Percentiles rank a stretch among this genome's conserved stretches.
phyloP scores from a whole-genome alignment of 2,113 vertebrate genomes.

The Ammodytes marinus region DNA sequence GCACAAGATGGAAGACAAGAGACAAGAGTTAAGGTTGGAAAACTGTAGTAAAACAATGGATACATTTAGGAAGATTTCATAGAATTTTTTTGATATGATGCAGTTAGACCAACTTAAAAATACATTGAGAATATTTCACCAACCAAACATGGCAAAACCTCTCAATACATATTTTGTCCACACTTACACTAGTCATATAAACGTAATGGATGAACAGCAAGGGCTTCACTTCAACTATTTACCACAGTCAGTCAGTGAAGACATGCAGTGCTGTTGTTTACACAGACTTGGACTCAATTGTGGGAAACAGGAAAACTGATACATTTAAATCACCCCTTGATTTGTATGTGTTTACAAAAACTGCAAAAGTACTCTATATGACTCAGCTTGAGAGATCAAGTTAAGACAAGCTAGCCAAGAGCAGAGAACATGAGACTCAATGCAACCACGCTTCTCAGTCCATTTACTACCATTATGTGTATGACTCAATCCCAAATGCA shows the following conservation, averaged over 20 bases:
- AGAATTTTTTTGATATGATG: not conserved
- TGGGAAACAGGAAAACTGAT: conserved; percentile 26
- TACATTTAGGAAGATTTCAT: conserved; percentile 7
- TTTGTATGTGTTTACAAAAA: conserved; percentile 46
- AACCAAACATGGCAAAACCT: not conserved
- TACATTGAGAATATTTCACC: not conserved
- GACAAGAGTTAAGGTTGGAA: not conserved
- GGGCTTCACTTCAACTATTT: not conserved
- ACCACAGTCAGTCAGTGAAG: conserved; percentile 4
- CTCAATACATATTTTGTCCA: not conserved
- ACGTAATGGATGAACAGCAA: not conserved
- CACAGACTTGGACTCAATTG: conserved; percentile 7
- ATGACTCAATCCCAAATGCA: conserved; percentile 1
- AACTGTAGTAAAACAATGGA: not conserved
- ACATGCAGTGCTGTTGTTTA: conserved; percentile 19
- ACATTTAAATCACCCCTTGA: conserved; percentile 9
- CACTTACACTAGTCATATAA: not conserved
- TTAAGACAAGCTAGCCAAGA: conserved; percentile 15
- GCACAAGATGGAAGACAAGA: not conserved
- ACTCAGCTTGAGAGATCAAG: conserved; percentile 5
- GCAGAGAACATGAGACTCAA: conserved; percentile 13
- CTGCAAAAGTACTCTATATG: not conserved
- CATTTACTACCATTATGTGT: conserved; percentile 4
- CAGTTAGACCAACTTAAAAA: not conserved
- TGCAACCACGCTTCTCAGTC: conserved; percentile 5